These are phyloP conservation scores for Lipophrys pholis DNA, from an alignment of 2,113 vertebrate species.

Conservation along the genomic window DNA sequence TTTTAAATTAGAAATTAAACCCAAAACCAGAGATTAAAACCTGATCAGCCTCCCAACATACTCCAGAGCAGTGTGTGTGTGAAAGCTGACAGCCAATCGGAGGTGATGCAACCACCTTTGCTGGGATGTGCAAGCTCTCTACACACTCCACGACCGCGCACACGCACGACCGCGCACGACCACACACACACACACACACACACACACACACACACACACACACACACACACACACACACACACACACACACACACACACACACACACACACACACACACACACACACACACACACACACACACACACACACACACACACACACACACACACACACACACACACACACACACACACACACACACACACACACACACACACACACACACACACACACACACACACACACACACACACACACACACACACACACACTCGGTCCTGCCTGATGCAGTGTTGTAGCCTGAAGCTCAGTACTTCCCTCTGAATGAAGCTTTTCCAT, in stretches of 20 bases:
- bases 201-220: neutral
- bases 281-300: neutral
- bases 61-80: neutral
- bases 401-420: no score
- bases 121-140: constrained; percentile 42
- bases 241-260: constrained; percentile 3
- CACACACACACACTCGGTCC: no score
- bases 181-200: neutral
- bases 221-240: neutral
- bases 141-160: neutral
- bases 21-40: no score
- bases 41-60: no score
- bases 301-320: neutral
- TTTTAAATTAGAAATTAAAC: no score
- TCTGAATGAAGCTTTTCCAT: constrained; percentile 14
- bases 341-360: constrained; percentile 13
- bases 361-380: no score
- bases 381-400: no score
- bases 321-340: neutral
- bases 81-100: constrained; percentile 16
- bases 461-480: constrained; percentile 20
- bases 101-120: constrained; percentile 68
- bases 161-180: neutral
- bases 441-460: constrained; percentile 66
- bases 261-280: neutral